phyloP scores from a whole-genome alignment of 2,113 vertebrate genomes.

The Mungos mungo region DNA sequence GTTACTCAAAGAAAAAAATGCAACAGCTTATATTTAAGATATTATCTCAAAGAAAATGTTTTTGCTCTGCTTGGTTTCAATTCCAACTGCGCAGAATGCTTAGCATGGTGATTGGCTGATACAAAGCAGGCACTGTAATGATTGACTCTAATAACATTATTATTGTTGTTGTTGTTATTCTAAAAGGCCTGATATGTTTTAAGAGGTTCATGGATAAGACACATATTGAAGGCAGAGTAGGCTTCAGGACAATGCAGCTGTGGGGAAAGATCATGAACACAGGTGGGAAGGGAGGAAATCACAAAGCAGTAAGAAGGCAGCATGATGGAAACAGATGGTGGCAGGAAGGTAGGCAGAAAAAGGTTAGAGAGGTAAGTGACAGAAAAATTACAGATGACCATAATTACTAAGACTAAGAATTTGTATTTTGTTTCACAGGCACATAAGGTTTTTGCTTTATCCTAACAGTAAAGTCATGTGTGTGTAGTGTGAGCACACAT shows the following conservation, averaged over 20 bases:
- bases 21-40: not conserved
- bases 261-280: not conserved
- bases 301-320: too few relatives aligned
- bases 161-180: not conserved
- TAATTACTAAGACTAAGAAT: not conserved
- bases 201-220: not conserved
- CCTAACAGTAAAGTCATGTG: not conserved
- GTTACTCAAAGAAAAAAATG: not conserved
- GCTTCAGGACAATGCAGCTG: not conserved
- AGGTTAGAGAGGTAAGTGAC: not conserved
- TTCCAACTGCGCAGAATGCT: not conserved
- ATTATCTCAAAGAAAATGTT: not conserved
- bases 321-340: not conserved
- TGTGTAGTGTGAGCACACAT: not conserved
- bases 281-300: not conserved
- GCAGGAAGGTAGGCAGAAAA: not conserved
- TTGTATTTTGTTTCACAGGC: not conserved
- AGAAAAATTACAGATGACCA: not conserved
- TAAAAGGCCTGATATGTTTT: not conserved
- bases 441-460: not conserved
- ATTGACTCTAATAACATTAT: too few relatives aligned
- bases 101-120: not conserved
- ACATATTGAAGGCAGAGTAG: not conserved
- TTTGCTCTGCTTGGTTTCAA: not conserved
- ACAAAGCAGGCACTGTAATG: too few relatives aligned